phyloP scores from a whole-genome alignment of 2,113 vertebrate species.

The Willisornis vidua region DNA sequence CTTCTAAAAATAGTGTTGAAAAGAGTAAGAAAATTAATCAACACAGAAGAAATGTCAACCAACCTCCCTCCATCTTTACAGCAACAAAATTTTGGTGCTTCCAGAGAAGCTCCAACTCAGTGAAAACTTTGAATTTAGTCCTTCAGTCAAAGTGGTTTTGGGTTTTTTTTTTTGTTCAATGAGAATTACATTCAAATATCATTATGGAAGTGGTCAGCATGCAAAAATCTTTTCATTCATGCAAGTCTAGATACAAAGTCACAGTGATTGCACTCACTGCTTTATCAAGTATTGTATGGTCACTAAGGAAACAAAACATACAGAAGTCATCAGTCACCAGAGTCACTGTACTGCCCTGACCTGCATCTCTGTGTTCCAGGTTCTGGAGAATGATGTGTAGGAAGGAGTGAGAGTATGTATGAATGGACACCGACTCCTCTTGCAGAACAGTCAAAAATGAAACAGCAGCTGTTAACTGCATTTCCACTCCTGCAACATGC shows the following conservation, averaged over 20 bases:
- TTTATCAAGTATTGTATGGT: neutral
- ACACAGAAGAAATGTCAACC: neutral
- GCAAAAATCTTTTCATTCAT: neutral
- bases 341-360: constrained; percentile 55
- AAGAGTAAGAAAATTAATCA: neutral
- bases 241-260: neutral
- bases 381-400: constrained; percentile 90
- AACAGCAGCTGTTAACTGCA: constrained; percentile 90
- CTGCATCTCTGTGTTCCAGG: constrained; percentile 89
- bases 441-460: constrained; percentile 91
- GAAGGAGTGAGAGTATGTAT: constrained; percentile 90
- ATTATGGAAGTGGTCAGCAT: neutral
- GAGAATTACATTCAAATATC: neutral
- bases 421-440: constrained; percentile 90
- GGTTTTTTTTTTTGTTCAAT: neutral
- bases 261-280: neutral
- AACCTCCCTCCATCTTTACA: neutral
- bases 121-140: neutral
- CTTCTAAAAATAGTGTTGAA: neutral
- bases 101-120: neutral
- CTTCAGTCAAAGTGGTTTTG: neutral
- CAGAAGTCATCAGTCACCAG: neutral
- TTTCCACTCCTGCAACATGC: constrained; percentile 85
- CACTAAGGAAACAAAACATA: neutral
- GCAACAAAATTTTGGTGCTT: neutral